Percentiles rank a stretch among this genome's conserved stretches.
phyloP scores from a whole-genome alignment of 2,797 vertebrate species.

The Prionace glauca region DNA sequence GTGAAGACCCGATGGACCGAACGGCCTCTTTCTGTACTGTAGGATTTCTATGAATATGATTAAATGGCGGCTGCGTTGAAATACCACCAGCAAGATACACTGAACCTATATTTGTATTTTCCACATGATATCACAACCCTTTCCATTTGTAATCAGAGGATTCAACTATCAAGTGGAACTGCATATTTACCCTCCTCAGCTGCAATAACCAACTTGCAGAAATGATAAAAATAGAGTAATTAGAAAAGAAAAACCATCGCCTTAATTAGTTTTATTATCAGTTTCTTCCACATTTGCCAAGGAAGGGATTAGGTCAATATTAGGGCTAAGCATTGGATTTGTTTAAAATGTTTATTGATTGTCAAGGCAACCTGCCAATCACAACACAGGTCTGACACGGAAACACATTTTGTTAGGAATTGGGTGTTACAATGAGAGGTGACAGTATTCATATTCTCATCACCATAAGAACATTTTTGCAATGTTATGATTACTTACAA shows the following conservation, averaged over 20 bases:
- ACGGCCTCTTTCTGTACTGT: too few relatives aligned
- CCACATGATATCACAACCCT: background rate
- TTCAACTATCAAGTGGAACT: background rate
- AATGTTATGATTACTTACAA: background rate
- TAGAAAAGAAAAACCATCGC: background rate
- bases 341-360: background rate
- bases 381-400: background rate
- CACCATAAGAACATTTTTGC: background rate
- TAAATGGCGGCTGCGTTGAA: background rate
- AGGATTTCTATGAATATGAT: background rate
- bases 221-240: background rate
- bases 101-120: too few relatives aligned
- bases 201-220: background rate
- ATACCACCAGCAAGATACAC: background rate
- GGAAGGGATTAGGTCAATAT: background rate
- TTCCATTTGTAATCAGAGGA: background rate
- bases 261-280: background rate
- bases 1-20: too few relatives aligned
- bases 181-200: background rate
- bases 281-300: background rate
- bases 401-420: background rate
- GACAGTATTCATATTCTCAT: background rate
- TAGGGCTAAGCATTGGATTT: background rate
- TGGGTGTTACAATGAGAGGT: background rate
- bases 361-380: background rate